Evolutionary conservation across 1,140 invertebrate species (phyloP), one percentile per base, ranked within the genome.

Genomic region (Drosophila sp.): DNA sequence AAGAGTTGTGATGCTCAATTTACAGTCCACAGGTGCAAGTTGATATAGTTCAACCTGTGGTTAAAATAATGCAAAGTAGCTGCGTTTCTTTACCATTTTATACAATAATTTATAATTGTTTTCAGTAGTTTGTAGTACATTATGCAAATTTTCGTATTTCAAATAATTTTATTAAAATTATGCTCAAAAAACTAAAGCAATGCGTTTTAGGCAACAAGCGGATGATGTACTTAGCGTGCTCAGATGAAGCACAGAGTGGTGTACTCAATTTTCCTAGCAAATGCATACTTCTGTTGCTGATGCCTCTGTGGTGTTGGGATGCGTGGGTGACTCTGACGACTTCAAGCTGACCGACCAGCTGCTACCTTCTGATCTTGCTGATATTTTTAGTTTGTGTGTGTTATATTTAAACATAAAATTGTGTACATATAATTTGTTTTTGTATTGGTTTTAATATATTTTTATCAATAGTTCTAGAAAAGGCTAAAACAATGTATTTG

Each of bases 391-490:
- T 56, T 43, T 67, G 38, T 53, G 14, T 72, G 29, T 67, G 13
- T 69, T 78, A 89, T 80, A 79, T 80, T 89, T 80, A 80, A 89
- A 89, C 73, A 89, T 89, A 80, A 65, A 79, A 80, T 69, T 86
- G 67, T 89, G 76, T 80, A 80, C 66, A 72, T 80, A 76, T 73
- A 73, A 67, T 74, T 87, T 72, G 65, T 84, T 70, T 62, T 62
- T 61, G 51, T 73, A 61, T 70, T 70, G 40, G 78, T 76, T 89
- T 81, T 89, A 78, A 78, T 89, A 87, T 87, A 83, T 90, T 87
- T 87, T 80, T 83, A 90, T 90, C 82, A 90, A 90, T 90, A 90
- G 76, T 87, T 90, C 87, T 90, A 90, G 82, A 90, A 90, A 89
- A 90, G 72, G 84, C 87, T 90, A 90, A 90, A 90, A 90, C 83